phyloP scores from a whole-genome alignment of 92 coral and sea anemone genomes.

The Umimayanthus chanpuru region DNA sequence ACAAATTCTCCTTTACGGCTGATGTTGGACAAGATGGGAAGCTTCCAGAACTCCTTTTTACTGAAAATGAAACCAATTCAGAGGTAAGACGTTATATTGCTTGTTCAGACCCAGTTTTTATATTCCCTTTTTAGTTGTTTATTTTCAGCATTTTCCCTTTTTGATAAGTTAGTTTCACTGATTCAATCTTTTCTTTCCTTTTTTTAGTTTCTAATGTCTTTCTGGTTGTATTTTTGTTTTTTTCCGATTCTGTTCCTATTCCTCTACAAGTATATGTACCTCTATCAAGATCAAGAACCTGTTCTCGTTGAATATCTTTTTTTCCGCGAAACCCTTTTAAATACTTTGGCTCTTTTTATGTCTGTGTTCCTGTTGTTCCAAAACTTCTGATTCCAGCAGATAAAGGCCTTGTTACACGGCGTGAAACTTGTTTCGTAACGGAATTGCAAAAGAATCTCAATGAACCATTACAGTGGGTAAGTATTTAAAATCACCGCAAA shows the following conservation, averaged over 20 bases:
- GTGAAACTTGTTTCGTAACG: no score
- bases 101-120: background rate
- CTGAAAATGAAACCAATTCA: conserved; percentile 95
- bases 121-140: background rate
- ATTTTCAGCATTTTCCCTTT: background rate
- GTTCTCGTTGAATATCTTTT: no score
- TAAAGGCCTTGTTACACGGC: no score
- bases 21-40: conserved; percentile 83
- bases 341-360: no score
- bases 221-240: background rate
- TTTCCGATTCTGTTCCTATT: background rate
- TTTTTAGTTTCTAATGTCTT: background rate
- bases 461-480: no score
- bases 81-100: conserved; percentile 46
- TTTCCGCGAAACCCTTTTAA: background rate
- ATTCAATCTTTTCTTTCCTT: background rate
- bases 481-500: no score
- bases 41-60: conserved; percentile 77
- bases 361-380: no score
- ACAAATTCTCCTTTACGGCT: conserved; percentile 71
- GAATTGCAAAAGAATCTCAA: no score
- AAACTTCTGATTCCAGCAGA: no score
- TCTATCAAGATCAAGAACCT: background rate
- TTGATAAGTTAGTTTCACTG: background rate
- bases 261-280: background rate